Conservation (phyloP, 2,797 vertebrate species). For the Poeciliopsis paucimaculata region DNA sequence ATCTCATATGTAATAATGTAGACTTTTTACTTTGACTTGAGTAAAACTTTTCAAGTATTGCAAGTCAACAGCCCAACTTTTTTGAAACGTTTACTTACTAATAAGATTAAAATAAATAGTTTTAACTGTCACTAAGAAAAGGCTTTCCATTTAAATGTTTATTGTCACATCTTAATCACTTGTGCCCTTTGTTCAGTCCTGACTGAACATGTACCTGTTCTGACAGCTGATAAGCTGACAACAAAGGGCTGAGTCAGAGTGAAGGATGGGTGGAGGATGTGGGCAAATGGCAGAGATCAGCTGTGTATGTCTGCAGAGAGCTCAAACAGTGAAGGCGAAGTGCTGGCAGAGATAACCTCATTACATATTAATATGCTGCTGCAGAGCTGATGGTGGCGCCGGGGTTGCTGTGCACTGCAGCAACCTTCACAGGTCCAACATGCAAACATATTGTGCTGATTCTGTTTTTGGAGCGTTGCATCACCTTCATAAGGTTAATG, state of each 20-base stretch:
- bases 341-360: conserved; percentile 37
- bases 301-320: background rate
- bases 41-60: background rate
- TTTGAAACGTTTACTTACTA: too few species aligned
- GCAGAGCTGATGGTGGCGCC: conserved; percentile 3
- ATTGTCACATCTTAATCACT: background rate
- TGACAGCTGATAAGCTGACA: conserved; percentile 50
- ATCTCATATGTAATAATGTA: too few species aligned
- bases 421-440: background rate
- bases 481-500: background rate
- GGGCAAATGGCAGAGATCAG: background rate
- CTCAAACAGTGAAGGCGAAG: background rate
- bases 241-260: conserved; percentile 11
- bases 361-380: conserved; percentile 48
- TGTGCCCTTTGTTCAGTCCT: conserved; percentile 51
- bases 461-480: background rate
- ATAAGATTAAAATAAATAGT: too few species aligned
- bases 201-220: conserved; percentile 25
- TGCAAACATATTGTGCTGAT: background rate
- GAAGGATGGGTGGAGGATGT: background rate
- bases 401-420: background rate
- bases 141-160: background rate
- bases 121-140: too few species aligned
- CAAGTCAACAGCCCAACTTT: too few species aligned
- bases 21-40: too few species aligned